phyloP scores from a whole-genome alignment of 2,113 vertebrate species.

The Perca schrenkii region DNA sequence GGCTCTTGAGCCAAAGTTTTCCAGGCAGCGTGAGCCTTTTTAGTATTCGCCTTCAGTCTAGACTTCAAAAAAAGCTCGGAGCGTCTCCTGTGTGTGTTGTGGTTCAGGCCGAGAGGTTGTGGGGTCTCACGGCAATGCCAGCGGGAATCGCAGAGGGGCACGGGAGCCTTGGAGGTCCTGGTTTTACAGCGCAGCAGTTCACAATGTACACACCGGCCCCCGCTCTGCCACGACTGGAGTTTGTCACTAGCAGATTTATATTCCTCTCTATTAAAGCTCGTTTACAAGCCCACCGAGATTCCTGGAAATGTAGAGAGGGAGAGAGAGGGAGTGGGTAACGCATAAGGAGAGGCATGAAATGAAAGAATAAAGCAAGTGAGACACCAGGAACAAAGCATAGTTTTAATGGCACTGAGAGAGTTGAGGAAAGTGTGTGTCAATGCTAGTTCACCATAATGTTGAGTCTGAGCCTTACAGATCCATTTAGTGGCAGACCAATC shows the following conservation, averaged over 20 bases:
- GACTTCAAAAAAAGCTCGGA: background rate
- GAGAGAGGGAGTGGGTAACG: constrained; percentile 37
- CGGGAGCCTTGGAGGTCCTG: constrained; percentile 72
- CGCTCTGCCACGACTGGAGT: constrained; percentile 62
- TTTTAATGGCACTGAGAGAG: constrained; percentile 56
- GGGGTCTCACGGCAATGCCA: constrained; percentile 58
- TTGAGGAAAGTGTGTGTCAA: constrained; percentile 25
- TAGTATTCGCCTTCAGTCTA: constrained; percentile 2
- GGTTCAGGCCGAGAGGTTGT: constrained; percentile 33
- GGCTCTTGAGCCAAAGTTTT: constrained; percentile 17
- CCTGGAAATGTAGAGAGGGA: constrained; percentile 44
- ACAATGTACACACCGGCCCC: constrained; percentile 46
- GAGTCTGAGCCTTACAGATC: constrained; percentile 31
- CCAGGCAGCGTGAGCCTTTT: background rate
- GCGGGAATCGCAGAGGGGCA: constrained; percentile 50
- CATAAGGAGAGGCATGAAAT: constrained; percentile 39
- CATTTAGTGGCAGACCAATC: constrained; percentile 23
- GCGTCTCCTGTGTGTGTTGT: constrained; percentile 22
- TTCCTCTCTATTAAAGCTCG: constrained; percentile 76
- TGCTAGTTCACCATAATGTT: constrained; percentile 34
- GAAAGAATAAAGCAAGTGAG: constrained; percentile 52
- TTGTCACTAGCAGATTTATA: constrained; percentile 83
- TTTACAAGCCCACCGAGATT: constrained; percentile 75
- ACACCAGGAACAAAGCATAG: constrained; percentile 34
- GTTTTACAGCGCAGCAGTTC: constrained; percentile 70